Base-by-base conservation (phyloP, 2,888 invertebrate genomes). In the Drosophila nigricruria region DNA sequence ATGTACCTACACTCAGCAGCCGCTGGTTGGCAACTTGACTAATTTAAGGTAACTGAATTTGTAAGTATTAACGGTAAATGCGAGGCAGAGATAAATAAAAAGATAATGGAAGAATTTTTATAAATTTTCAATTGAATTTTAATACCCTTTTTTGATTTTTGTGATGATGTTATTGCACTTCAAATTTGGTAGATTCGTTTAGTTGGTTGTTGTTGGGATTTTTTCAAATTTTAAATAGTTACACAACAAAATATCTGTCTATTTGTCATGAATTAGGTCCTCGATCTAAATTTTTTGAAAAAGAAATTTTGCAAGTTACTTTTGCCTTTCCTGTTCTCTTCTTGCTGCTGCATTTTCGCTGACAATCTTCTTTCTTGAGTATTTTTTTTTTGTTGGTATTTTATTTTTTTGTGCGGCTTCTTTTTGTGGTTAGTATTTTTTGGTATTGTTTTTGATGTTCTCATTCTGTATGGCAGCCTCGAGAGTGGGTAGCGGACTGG, bases 221-320 rank as follows among this genome's bases (percentile, higher is more conserved):
- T 32, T 20, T 34, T 50, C 20, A 3, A 3, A 14, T 27, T 47
- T 27, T 27, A 3, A 9, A 50, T 20, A 32, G 20, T 20, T 20
- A 20, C 34, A 52, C 34, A 34, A 52, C 4, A 52, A 32, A 50
- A 32, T 32, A n/a, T n/a, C n/a, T n/a, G n/a, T n/a, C n/a, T n/a
- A n/a, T n/a, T n/a, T n/a, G n/a, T n/a, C n/a, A n/a, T n/a, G n/a
- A 5, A 1, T 5, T 5, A 45, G 9, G 45, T 47, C n/a, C 2
- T 27, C 10, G 10, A 27, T 47, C 27, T 27, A 27, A 9, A 14
- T 16, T 25, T 23, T 23, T 6, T 2, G 30, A 30, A 30, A 14
- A 25, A 45, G 5, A 25, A 45, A 16, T 1, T 16, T 45, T 4
- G 8, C 5, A n/a, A n/a, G 6, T 9, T 30, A 0, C 4, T 10